phyloP scores from a whole-genome alignment of 2,888 invertebrate species.

The Scaptomyza flava region DNA sequence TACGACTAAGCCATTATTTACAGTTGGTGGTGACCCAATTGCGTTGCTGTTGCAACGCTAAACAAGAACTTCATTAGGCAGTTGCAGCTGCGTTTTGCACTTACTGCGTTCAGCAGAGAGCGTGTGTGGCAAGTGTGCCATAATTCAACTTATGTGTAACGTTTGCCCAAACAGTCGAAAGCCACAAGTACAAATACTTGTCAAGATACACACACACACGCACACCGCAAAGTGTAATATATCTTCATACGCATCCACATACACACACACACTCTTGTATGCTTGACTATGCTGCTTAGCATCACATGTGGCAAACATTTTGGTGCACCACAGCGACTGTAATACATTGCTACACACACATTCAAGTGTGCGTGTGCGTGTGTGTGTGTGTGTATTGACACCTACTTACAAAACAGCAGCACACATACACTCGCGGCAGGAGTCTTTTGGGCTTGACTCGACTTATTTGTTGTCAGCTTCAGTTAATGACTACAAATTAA shows the following conservation, averaged over 20 bases:
- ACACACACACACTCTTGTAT: conserved; percentile 4
- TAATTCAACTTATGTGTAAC: conserved; percentile 61
- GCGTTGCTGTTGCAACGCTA: conserved; percentile 13
- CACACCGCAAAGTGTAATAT: conserved; percentile 56
- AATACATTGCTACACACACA: conserved; percentile 21
- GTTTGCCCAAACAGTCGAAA: conserved; percentile 39
- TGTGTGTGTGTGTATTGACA: conserved; percentile 49
- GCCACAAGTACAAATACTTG: conserved; percentile 73
- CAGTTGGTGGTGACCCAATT: conserved; percentile 63
- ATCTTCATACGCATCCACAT: conserved; percentile 51
- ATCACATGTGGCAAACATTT: conserved; percentile 60
- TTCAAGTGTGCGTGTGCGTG: neutral
- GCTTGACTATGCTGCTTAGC: conserved; percentile 40
- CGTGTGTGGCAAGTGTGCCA: conserved; percentile 47
- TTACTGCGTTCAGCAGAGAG: conserved; percentile 14
- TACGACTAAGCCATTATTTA: conserved; percentile 55
- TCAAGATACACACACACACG: conserved; percentile 26
- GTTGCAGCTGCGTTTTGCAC: conserved; percentile 30
- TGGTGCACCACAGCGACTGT: conserved; percentile 62
- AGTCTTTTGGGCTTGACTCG: conserved; percentile 13
- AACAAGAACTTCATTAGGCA: conserved; percentile 63
- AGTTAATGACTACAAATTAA: conserved; percentile 76
- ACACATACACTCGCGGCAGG: conserved; percentile 20
- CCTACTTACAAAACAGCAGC: conserved; percentile 44
- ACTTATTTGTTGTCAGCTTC: conserved; percentile 37